Base-by-base conservation (phyloP, 2,797 vertebrate species). In the Labroides dimidiatus region DNA sequence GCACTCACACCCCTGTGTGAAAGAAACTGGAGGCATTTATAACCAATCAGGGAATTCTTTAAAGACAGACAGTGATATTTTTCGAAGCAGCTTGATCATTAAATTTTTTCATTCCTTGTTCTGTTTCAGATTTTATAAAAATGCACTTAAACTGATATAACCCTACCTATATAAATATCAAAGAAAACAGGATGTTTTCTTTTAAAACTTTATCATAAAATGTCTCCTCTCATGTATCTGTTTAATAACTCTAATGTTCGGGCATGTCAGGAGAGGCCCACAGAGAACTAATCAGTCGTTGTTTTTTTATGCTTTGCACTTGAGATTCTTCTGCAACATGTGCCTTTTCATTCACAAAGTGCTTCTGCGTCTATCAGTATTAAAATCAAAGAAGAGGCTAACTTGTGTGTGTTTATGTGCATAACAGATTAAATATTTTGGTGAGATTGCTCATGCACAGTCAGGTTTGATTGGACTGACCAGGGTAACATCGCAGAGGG, bases 241-340 rank as follows among this genome's bases (percentile, higher is more conserved):
- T 58, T 75, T 51, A 43, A 42, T 54, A 52, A 48, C 37, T 19
- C 27, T 47, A 67, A 77, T 81, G 72, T 80, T 80, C 53, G 41
- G 62, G 52, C 69, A 69, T 67, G 70, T 87, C 81, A 70, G 45
- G 8, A 10, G 64, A 75, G 72, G 80, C 86, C 88, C 78, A 53
- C 42, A 36, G 81, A 91, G 87, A 84, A 81, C 85, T 84, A 91
- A 91, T 91, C 89, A 92, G 70, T n/a, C 66, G 56, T 43, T 63
- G 73, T 59, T 81, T 86, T 79, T 86, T 79, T 63, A 67, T 75
- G 65, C 69, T 68, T 67, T 71, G 69, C 65, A 72, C 69, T 70
- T 62, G 60, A 78, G 75, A 80, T 43, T 39, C 62, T 84, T 81
- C 63, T 80, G 75, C 77, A 75, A 74, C 64, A 75, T 79, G 60